These are phyloP conservation scores for Acrocyrtus sp. DNA, from an alignment of 2,888 invertebrate species.

Conservation along the genomic window DNA sequence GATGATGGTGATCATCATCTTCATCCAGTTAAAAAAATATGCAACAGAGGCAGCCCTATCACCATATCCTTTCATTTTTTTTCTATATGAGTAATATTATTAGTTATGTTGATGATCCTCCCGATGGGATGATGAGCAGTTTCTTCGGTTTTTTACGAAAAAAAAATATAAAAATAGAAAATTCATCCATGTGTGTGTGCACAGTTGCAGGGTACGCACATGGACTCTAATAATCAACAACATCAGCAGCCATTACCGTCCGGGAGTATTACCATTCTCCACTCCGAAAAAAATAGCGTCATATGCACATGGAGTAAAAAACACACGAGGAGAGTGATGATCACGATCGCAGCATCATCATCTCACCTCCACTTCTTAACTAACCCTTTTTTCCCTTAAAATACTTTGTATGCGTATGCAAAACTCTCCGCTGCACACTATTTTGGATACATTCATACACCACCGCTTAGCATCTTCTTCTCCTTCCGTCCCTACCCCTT, in stretches of 20 bases:
- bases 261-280: constrained; percentile 22
- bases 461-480: too few relatives aligned
- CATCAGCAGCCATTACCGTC: too few relatives aligned
- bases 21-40: constrained; percentile 7
- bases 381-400: constrained; percentile 1
- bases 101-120: constrained; percentile 20
- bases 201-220: too few relatives aligned
- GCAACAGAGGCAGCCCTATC: neutral
- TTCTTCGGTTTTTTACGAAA: neutral
- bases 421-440: too few relatives aligned
- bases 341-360: neutral
- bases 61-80: neutral
- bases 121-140: neutral
- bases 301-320: constrained; percentile 1
- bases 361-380: neutral
- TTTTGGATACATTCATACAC: too few relatives aligned
- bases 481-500: too few relatives aligned
- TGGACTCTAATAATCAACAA: constrained; percentile 36
- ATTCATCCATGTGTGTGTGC: constrained; percentile 16
- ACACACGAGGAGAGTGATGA: neutral
- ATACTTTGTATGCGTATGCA: neutral
- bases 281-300: constrained; percentile 1
- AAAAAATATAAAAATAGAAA: too few relatives aligned
- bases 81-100: neutral
- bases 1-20: constrained; percentile 1